Conservation (phyloP, 2,113 vertebrate species). For the Balaeniceps rex region DNA sequence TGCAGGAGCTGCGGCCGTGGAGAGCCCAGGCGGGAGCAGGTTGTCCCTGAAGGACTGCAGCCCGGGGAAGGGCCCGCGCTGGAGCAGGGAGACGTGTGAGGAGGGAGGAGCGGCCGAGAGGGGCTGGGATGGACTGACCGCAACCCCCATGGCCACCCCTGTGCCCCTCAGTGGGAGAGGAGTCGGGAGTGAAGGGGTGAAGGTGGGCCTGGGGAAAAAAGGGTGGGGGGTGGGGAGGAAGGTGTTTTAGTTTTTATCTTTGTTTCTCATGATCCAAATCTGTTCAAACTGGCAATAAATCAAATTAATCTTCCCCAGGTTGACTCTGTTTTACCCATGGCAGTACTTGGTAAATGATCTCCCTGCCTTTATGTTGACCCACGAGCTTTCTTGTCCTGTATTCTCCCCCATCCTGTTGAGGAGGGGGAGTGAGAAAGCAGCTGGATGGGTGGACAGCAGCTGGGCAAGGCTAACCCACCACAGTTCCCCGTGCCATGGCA, state of each 20-base stretch:
- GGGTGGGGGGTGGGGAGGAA: not conserved
- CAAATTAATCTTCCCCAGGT: not conserved
- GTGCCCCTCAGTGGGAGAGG: not conserved
- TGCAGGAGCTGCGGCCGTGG: too few species aligned
- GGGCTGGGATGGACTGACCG: not conserved
- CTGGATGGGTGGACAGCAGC: not conserved
- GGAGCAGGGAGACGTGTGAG: not conserved
- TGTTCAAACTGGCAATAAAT: not conserved
- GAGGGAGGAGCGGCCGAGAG: not conserved
- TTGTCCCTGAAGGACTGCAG: too few species aligned
- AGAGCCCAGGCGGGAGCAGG: too few species aligned
- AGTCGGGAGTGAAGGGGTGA: not conserved
- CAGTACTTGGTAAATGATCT: not conserved
- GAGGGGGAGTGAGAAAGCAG: not conserved
- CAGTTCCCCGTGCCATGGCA: not conserved
- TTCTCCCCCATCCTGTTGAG: not conserved
- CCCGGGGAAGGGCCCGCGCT: too few species aligned
- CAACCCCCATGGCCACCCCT: not conserved
- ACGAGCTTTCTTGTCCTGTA: not conserved
- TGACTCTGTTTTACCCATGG: not conserved
- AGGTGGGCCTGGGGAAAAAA: accelerated
- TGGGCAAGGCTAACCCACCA: not conserved
- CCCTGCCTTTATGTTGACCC: not conserved
- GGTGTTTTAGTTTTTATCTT: not conserved
- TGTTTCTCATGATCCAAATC: not conserved